phyloP scores from a whole-genome alignment of 2,113 vertebrate species.

The Pipra filicauda region DNA sequence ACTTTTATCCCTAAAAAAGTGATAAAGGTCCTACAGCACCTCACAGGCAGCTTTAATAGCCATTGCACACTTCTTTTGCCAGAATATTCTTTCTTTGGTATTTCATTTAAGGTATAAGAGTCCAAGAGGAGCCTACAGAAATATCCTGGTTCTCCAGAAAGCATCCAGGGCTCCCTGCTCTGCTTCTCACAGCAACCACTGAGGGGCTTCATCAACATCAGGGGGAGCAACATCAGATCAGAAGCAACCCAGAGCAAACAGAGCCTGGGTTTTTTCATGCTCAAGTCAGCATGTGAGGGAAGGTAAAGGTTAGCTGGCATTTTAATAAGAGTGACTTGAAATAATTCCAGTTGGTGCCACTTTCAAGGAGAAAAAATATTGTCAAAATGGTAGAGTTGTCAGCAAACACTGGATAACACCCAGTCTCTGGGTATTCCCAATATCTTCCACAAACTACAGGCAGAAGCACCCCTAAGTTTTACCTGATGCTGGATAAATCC shows the following conservation, averaged over 20 bases:
- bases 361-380: neutral
- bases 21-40: conserved; percentile 5
- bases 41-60: neutral
- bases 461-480: neutral
- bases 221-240: neutral
- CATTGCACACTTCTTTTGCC: neutral
- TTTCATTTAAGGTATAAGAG: neutral
- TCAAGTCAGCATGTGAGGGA: neutral
- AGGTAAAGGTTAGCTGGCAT: neutral
- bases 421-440: neutral
- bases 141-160: neutral
- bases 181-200: neutral
- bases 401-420: neutral
- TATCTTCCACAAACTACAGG: neutral
- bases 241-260: neutral
- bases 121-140: neutral
- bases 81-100: neutral
- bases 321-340: neutral
- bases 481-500: neutral
- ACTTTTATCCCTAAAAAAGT: neutral
- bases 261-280: neutral
- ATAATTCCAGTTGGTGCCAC: neutral
- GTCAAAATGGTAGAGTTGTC: neutral
- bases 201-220: neutral
- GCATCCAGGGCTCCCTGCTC: neutral